Percentiles rank a stretch among this genome's conserved stretches.
Conservation (phyloP, 92 coral and sea anemone genomes). For the Micromussa lordhowensis region DNA sequence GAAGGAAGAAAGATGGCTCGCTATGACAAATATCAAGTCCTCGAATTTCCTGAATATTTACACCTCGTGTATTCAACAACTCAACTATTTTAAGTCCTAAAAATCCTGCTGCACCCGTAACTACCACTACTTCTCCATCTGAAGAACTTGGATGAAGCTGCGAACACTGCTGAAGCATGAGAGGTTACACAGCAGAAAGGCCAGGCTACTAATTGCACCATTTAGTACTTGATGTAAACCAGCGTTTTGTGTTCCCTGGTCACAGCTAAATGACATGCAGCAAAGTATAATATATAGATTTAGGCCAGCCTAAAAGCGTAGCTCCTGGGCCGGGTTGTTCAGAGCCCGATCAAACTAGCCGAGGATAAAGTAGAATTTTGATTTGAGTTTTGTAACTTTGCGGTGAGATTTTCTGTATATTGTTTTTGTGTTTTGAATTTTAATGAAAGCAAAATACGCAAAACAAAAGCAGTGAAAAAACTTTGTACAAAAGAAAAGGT, state of each 20-base stretch:
- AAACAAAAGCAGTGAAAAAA: too few species aligned
- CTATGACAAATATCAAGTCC: conserved; percentile 33
- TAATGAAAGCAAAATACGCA: too few species aligned
- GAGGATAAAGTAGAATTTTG: too few species aligned
- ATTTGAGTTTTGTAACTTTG: too few species aligned
- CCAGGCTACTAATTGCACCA: conserved; percentile 11
- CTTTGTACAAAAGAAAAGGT: too few species aligned
- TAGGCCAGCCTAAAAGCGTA: too few species aligned
- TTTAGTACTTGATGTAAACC: background rate
- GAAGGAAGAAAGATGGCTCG: conserved; percentile 30
- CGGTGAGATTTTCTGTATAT: too few species aligned
- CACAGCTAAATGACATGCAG: conserved; percentile 6
- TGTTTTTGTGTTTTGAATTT: too few species aligned
- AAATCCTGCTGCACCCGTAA: conserved; percentile 53
- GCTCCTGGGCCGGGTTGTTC: too few species aligned
- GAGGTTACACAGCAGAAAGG: conserved; percentile 18
- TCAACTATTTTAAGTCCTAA: conserved; percentile 34
- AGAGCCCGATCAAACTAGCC: too few species aligned
- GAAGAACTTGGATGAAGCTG: background rate
- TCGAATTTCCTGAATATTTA: conserved; percentile 33
- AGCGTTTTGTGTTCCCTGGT: background rate
- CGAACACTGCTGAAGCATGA: background rate
- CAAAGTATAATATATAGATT: too few species aligned
- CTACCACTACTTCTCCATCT: conserved; percentile 19
- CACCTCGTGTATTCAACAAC: conserved; percentile 6